Percentiles rank a stretch among this genome's conserved stretches.
Conservation (phyloP, 37 sponge, comb jelly and placozoan species). For the Haliclona indistincta region DNA sequence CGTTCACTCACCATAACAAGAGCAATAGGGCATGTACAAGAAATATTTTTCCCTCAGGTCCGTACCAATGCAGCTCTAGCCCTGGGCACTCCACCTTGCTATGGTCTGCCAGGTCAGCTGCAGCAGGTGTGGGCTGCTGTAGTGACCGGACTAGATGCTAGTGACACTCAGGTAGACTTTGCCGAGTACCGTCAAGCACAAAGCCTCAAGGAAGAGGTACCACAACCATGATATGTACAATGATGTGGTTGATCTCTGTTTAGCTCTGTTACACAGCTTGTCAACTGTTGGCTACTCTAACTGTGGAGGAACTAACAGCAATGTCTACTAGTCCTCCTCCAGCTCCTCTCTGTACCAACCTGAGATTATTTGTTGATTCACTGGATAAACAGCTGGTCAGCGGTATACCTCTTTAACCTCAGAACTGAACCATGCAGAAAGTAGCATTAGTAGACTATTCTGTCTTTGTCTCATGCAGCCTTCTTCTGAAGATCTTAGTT, state of each 20-base stretch:
- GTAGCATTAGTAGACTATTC: too few species aligned
- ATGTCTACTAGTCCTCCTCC: background rate
- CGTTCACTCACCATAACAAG: background rate
- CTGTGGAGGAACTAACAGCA: background rate
- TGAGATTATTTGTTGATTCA: too few species aligned
- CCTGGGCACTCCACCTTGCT: conserved; percentile 20
- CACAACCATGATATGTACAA: too few species aligned
- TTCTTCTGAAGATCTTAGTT: too few species aligned
- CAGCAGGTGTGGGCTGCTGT: conserved; percentile 34
- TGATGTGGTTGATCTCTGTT: background rate
- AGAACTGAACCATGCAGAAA: too few species aligned
- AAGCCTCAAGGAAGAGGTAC: background rate
- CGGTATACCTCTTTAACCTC: too few species aligned
- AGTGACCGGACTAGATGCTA: conserved; percentile 30
- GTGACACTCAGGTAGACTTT: conserved; percentile 48
- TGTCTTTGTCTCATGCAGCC: too few species aligned
- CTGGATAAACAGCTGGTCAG: too few species aligned
- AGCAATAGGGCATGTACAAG: background rate
- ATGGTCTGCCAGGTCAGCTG: background rate
- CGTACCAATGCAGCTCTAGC: conserved; percentile 62
- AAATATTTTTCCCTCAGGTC: conserved; percentile 17
- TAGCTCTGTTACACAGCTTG: background rate
- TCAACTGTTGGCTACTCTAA: background rate
- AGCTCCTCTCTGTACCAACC: too few species aligned
- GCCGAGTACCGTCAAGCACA: conserved; percentile 61